Evolutionary conservation across 2,888 invertebrate genomes (phyloP), one percentile per base, ranked within the genome.

Genomic region (Colostygia pectinataria): DNA sequence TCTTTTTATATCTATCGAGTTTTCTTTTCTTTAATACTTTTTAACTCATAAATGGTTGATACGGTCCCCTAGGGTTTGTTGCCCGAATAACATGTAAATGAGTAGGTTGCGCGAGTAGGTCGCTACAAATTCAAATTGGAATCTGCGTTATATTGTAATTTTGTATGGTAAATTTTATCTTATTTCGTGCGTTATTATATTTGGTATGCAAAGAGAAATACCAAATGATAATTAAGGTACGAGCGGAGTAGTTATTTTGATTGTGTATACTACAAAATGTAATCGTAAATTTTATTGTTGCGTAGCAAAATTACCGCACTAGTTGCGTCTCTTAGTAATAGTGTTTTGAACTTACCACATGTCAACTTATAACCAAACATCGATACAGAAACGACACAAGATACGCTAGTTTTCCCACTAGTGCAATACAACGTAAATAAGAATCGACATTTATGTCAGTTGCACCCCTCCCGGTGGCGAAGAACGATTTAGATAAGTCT

Each of bases 61-160:
- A 86, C 81, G 80, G 84, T 80, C 86, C 89, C 89, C 84, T 83
- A 80, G 85, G 86, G 88, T 83, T 78, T 80, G 77, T 80, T 78
- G 76, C 78, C 79, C 86, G 79, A 90, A 89, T 89, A 90, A 87
- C 87, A 90, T 90, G 88, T 85, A 89, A 90, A 89, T 89, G 85
- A 90, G 83, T 78, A 68, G 65, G 71, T 46, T 76, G 65, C 74
- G 71, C 67, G 71, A 74, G 74, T 77, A 61, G 41, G 58, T 55
- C 56, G 56, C 56, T 61, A 79, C 83, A 77, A 78, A 83, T 81
- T 81, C 80, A 78, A 80, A 83, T 84, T 80, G 71, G 65, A 62
- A 72, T 68, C 68, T 70, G 66, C 72, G 68, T 71, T 75, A 68
- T 71, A 72, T 68, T 65, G 70, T 71, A 66, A 74, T 75, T 74